Evolutionary conservation across 2,113 vertebrate genomes (phyloP).

Genomic region (Taurulus bubalis): DNA sequence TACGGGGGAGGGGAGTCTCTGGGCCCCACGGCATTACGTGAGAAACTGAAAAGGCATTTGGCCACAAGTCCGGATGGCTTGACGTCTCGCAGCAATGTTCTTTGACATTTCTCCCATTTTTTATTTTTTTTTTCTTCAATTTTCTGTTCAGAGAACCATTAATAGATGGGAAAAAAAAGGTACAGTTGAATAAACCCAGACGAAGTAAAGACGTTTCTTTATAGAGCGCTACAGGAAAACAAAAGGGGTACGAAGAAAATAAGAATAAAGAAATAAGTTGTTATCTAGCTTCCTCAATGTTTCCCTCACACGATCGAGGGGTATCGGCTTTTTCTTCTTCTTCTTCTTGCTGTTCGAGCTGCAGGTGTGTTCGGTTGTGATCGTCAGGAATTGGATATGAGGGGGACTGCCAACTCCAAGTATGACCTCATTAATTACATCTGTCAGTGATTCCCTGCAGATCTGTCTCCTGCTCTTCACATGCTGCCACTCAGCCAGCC

Average conservation of each 20-base stretch:
- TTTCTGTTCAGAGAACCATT: not conserved
- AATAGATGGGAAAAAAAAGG: not conserved
- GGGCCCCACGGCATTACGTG: too few relatives aligned
- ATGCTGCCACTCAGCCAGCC: conserved; percentile 81
- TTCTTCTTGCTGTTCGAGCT: conserved; percentile 51
- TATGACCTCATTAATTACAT: conserved; percentile 86
- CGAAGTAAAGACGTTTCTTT: too few relatives aligned
- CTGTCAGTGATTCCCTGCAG: conserved; percentile 82
- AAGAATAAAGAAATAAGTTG: not conserved
- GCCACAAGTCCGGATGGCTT: too few relatives aligned
- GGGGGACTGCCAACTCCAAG: conserved; percentile 80
- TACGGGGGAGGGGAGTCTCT: too few relatives aligned
- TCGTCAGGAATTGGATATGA: conserved; percentile 80
- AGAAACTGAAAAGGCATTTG: too few relatives aligned
- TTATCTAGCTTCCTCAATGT: not conserved
- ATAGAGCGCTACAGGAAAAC: not conserved
- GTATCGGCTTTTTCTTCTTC: conserved; percentile 40
- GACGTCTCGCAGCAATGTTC: not conserved
- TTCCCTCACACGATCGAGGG: conserved; percentile 30
- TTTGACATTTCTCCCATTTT: not conserved
- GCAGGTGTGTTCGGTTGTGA: conserved; percentile 80
- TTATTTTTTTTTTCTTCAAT: not conserved
- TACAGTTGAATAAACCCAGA: not conserved
- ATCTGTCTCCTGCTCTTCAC: conserved; percentile 81
- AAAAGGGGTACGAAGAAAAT: not conserved